phyloP scores from a whole-genome alignment of 2,888 invertebrate genomes.

The Abrostola tripartita region DNA sequence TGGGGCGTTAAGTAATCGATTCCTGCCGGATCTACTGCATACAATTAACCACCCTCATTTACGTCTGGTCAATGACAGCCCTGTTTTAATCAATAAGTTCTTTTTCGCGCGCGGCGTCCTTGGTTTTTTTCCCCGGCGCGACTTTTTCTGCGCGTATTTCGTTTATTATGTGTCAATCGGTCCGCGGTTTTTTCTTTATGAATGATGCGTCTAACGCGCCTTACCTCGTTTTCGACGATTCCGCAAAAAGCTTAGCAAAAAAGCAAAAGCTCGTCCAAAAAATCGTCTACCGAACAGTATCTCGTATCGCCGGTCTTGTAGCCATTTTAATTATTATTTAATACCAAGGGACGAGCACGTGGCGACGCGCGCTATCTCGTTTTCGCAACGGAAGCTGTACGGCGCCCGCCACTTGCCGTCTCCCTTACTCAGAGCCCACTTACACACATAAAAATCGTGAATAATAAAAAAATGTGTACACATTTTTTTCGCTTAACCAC shows the following conservation, averaged over 20 bases:
- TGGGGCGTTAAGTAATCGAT: conserved; percentile 70
- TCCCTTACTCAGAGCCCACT: conserved; percentile 84
- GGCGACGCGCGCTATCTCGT: conserved; percentile 78
- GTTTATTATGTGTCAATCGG: conserved; percentile 85
- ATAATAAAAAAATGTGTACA: conserved; percentile 89
- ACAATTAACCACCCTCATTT: conserved; percentile 88
- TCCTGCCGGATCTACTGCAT: conserved; percentile 79
- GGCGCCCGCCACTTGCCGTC: conserved; percentile 67
- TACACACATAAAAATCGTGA: conserved; percentile 89
- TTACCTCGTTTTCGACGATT: conserved; percentile 78
- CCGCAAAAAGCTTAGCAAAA: conserved; percentile 85
- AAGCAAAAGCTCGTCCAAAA: conserved; percentile 86
- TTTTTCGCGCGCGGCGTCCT: conserved; percentile 86
- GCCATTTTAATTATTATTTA: conserved; percentile 89
- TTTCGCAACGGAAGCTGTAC: conserved; percentile 59
- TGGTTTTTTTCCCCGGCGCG: conserved; percentile 87
- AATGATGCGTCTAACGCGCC: conserved; percentile 64
- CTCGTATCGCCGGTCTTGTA: conserved; percentile 86
- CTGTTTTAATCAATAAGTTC: conserved; percentile 88
- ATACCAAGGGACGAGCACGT: conserved; percentile 88
- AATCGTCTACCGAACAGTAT: conserved; percentile 87
- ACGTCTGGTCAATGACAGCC: conserved; percentile 88
- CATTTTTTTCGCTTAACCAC: conserved; percentile 88
- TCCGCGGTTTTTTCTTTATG: conserved; percentile 68
- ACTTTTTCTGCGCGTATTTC: conserved; percentile 86